phyloP scores from a whole-genome alignment of 2,888 invertebrate genomes.

The Buathra laborator region DNA sequence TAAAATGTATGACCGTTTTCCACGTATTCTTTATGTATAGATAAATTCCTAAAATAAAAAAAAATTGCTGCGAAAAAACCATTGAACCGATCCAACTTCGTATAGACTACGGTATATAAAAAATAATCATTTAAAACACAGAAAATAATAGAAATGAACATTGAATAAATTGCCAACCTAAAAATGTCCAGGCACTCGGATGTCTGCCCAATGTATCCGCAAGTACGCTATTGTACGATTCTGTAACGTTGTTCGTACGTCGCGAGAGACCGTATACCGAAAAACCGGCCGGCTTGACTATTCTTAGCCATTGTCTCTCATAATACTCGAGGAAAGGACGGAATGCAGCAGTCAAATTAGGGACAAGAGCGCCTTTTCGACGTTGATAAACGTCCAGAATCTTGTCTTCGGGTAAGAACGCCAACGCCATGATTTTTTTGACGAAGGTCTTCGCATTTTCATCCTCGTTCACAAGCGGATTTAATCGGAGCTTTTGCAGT shows the following conservation, averaged over 20 bases:
- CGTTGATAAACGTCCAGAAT: background rate
- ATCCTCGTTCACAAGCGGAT: conserved; percentile 7
- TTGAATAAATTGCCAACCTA: too few species aligned
- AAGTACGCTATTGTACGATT: conserved; percentile 1
- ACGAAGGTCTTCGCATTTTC: conserved; percentile 13
- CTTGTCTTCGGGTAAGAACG: conserved; percentile 40
- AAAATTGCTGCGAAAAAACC: too few species aligned
- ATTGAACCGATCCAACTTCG: too few species aligned
- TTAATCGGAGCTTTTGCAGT: background rate
- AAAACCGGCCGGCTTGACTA: conserved; percentile 38
- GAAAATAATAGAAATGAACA: too few species aligned
- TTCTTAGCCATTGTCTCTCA: conserved; percentile 47
- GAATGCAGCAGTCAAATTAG: background rate
- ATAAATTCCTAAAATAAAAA: too few species aligned
- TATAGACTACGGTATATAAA: too few species aligned
- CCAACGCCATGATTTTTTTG: conserved; percentile 55
- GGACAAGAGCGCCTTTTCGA: background rate
- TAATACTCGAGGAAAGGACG: conserved; percentile 24
- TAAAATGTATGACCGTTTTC: too few species aligned
- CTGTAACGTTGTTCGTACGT: background rate
- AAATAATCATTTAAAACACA: too few species aligned
- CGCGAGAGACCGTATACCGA: background rate
- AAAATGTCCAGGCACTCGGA: background rate
- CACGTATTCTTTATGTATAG: too few species aligned
- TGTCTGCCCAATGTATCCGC: background rate